phyloP scores from a whole-genome alignment of 2,797 vertebrate species.

The Tauraco hartlaubi region DNA sequence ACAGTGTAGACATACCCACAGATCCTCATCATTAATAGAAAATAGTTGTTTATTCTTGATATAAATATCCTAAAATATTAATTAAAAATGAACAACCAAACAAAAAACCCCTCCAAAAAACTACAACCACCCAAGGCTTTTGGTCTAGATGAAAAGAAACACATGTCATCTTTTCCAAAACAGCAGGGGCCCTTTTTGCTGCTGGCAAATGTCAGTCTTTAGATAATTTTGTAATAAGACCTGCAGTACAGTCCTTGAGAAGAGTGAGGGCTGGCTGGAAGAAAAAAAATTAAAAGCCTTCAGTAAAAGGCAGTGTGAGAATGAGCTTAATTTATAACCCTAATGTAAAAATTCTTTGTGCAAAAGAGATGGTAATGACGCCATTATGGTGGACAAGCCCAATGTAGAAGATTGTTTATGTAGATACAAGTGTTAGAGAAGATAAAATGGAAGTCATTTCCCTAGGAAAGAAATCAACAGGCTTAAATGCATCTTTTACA shows the following conservation, averaged over 20 bases:
- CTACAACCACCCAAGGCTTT: background rate
- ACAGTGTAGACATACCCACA: background rate
- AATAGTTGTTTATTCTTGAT: background rate
- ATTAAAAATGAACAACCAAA: background rate
- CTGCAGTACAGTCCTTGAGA: background rate
- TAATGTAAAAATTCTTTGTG: constrained; percentile 23
- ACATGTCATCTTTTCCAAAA: background rate
- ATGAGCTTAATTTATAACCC: constrained; percentile 38
- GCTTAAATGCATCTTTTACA: background rate
- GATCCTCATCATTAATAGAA: background rate
- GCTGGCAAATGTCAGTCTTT: background rate
- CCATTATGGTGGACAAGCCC: constrained; percentile 5
- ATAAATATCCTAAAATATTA: background rate
- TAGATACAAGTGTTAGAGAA: background rate
- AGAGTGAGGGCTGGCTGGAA: background rate
- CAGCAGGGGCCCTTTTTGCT: background rate
- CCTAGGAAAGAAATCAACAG: constrained; percentile 14
- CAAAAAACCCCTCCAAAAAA: background rate
- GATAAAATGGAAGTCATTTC: background rate
- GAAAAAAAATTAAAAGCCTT: constrained; percentile 20
- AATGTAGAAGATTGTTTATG: background rate
- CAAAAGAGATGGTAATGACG: constrained; percentile 5
- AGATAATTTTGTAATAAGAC: constrained; percentile 2
- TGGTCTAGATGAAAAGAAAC: background rate
- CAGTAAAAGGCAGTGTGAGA: background rate